Percentiles rank a stretch among this genome's conserved stretches.
Conservation (phyloP, 2,888 invertebrate genomes). For the Encarsia formosa region DNA sequence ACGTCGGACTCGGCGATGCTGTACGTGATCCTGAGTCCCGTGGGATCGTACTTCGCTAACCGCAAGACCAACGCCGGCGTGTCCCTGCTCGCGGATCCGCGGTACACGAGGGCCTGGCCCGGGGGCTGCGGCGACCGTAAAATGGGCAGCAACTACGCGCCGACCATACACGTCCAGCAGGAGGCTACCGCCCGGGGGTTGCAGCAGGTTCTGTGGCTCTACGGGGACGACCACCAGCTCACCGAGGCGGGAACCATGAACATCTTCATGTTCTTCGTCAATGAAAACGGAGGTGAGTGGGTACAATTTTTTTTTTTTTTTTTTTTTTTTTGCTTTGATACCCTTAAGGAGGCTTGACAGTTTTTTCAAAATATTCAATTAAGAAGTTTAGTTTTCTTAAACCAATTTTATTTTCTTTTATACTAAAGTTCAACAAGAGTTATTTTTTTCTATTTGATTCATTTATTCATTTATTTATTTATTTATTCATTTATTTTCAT, state of each 20-base stretch:
- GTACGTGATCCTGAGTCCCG: constrained; percentile 88
- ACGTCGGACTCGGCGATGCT: constrained; percentile 83
- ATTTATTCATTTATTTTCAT: too few species aligned
- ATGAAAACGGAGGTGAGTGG: constrained; percentile 80
- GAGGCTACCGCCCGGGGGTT: constrained; percentile 71
- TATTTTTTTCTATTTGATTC: too few species aligned
- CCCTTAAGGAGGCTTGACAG: too few species aligned
- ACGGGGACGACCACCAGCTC: constrained; percentile 85
- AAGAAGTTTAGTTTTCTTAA: too few species aligned
- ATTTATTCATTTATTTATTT: too few species aligned
- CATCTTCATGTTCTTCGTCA: constrained; percentile 82
- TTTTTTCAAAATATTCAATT: too few species aligned
- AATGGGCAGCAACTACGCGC: constrained; percentile 91
- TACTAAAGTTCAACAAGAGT: too few species aligned
- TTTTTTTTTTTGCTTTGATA: too few species aligned
- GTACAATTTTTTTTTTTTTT: neutral
- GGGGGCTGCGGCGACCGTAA: constrained; percentile 92
- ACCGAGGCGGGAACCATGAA: constrained; percentile 99
- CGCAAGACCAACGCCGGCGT: constrained; percentile 64
- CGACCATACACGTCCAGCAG: constrained; percentile 80
- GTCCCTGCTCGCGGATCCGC: constrained; percentile 87
- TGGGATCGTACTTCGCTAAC: constrained; percentile 85
- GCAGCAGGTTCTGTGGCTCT: constrained; percentile 95
- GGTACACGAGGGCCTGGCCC: constrained; percentile 82
- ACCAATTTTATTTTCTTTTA: too few species aligned